A percentile compares a stretch with the other conserved stretches of the same genome.
Evolutionary conservation across 2,113 vertebrate genomes (phyloP).

Genomic region (Pleuronectes platessa): DNA sequence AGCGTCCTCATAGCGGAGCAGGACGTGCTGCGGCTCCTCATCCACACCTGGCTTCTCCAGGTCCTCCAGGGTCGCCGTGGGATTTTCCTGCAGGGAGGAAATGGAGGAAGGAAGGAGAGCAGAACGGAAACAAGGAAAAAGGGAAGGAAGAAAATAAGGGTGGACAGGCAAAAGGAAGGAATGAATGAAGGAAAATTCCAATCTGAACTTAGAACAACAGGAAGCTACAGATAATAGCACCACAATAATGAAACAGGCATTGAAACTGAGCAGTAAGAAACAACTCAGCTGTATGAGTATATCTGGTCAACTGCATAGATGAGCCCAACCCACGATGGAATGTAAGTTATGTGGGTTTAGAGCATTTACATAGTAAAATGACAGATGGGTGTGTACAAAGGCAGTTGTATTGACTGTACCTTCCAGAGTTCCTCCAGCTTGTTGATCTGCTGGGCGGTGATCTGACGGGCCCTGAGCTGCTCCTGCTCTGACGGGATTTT

Average conservation of each 20-base stretch:
- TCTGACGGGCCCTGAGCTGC: slow-evolving; percentile 92
- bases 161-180: too few relatives aligned
- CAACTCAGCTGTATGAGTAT: slow-evolving; percentile 6
- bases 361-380: slow-evolving; percentile 23
- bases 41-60: slow-evolving; percentile 95
- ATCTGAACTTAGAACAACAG: not conserved
- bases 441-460: slow-evolving; percentile 95
- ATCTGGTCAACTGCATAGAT: not conserved
- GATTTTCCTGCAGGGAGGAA: slow-evolving; percentile 87
- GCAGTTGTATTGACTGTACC: slow-evolving; percentile 68
- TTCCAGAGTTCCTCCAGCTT: slow-evolving; percentile 97
- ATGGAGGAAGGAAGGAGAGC: not conserved
- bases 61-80: slow-evolving; percentile 93
- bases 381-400: slow-evolving; percentile 50
- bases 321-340: not conserved
- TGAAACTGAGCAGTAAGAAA: not conserved
- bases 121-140: too few relatives aligned
- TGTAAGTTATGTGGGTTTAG: not conserved
- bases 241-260: not conserved
- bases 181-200: not conserved
- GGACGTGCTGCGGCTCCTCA: slow-evolving; percentile 93
- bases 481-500: slow-evolving; percentile 97
- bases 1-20: slow-evolving; percentile 93
- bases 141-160: not conserved
- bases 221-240: not conserved